Base-by-base conservation (phyloP, 30 jellyfish, hydroid and myxozoan genomes). In the Nemopilema nomurai region DNA sequence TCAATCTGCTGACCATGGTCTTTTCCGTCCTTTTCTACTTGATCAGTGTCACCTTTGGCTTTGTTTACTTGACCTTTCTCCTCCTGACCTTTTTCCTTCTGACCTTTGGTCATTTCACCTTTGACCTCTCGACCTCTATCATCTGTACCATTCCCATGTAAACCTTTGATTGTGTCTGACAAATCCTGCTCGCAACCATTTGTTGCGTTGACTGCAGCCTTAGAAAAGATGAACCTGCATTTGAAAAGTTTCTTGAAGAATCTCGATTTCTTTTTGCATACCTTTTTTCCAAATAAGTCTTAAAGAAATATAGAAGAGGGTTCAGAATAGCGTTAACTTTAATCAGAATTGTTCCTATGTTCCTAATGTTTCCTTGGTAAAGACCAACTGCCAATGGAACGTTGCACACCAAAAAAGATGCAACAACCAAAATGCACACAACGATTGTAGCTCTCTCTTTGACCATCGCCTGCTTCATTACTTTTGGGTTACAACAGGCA, bases 281-380 rank as follows among this genome's bases (percentile, higher is more conserved):
- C 41, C 18, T 49, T 52, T 52, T 82, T 71, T 82, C 90, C 16
- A 70, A 65, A 52, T 71, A 57, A 4, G 79, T 79, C 28, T 69
- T 82, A 72, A 82, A 82, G 21, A 67, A 82, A 77, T 82, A 82
- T 1, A 82, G 53, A 28, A 82, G 78, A 1, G 90, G 84, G 29
- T 82, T 82, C 33, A 27, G 16, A 19, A 29, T 51, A 19, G 90
- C 32, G 22, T 64, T 31, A n/a, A 82, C 0, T 29, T 51, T 82
- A 20, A 82, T 13, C 71, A 82, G 17, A 8, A 69, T 28, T 16
- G 77, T 41, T 0, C 74, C n/a, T 16, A 28, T 26, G 19, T n/a
- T 62, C 9, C 51, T 23, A 16, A 77, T 13, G 25, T 28, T 63
- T 20, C 24, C 52, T 66, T 62, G 87, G 67, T 21, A 62, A 7